These are phyloP conservation scores for Drosophila teissieri DNA, from an alignment of 1,140 invertebrate genomes.

Conservation along the genomic window DNA sequence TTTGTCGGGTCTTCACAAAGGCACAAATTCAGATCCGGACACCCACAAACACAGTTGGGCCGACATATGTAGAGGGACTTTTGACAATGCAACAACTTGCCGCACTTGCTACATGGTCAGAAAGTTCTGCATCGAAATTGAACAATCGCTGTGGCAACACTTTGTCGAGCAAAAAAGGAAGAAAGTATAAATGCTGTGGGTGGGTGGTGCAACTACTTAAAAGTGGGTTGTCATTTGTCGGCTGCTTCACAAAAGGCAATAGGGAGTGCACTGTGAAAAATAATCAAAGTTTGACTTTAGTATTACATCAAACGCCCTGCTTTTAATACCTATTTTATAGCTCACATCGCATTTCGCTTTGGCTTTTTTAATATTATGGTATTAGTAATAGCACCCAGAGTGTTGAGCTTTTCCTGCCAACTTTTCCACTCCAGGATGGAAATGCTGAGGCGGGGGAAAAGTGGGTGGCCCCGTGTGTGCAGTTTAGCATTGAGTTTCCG, in stretches of 20 bases:
- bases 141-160: constrained; percentile 50
- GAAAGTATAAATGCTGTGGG: constrained; percentile 1
- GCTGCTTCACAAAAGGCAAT: constrained; percentile 4
- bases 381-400: constrained; percentile 6
- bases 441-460: not conserved
- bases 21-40: not conserved
- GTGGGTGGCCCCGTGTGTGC: constrained; percentile 58
- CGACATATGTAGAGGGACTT: constrained; percentile 59
- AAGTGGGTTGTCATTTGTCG: constrained; percentile 34
- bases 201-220: constrained; percentile 19
- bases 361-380: not conserved
- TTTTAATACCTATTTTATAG: not conserved
- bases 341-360: no score
- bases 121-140: constrained; percentile 76
- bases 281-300: not conserved
- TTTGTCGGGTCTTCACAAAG: constrained; percentile 9
- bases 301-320: not conserved
- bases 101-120: constrained; percentile 65
- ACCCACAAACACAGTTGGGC: constrained; percentile 16
- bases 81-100: constrained; percentile 74
- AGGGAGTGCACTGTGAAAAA: constrained; percentile 6
- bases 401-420: constrained; percentile 54
- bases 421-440: constrained; percentile 12
- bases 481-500: constrained; percentile 45
- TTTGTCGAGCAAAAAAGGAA: constrained; percentile 6